Evolutionary conservation across 2,113 vertebrate genomes (phyloP), one percentile per base, ranked within the genome.

Genomic region (Podarcis raffonei): DNA sequence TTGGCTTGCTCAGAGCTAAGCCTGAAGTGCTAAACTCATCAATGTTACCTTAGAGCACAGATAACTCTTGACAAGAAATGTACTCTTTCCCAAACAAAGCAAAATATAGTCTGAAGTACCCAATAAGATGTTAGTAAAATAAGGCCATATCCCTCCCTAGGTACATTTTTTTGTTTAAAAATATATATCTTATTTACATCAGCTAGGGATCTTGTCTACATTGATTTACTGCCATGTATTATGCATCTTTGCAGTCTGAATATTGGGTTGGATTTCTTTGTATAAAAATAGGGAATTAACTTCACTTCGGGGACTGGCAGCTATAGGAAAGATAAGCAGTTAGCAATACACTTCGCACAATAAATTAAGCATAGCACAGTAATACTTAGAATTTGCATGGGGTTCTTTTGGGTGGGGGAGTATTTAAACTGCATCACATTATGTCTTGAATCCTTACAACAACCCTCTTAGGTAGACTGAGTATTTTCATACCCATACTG

Each of bases 1-100:
- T 89, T 83, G 66, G 87, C 82, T 95, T 88, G 57, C 81, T 77
- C 20, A 89, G 91, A 92, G 89, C 90, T 90, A 91, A 95, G 91
- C 89, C 76, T 88, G 87, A 69, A 94, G 83, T 85, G 88, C 23
- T 72, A 90, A 13, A 25, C 72, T 93, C 81, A 83, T 59, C 90
- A 87, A 74, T 71, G 59, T 76, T 91, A 89, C 59, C 48, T 37
- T 65, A 69, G 83, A 95, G 77, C 27, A 87, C 42, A 65, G 90
- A 94, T 48, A 92, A 92, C 91, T 88, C 65, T 77, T 87, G 79
- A n/a, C 1, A 20, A 74, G 48, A 53, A 68, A 23, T 27, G 32
- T 69, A 78, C 80, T 35, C 79, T 87, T 81, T 89, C 72, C 69
- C 39, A 84, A 16, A 48, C 80, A 82, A 89, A 87, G 84, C 66